A percentile compares a stretch with the other conserved stretches of the same genome.
Evolutionary conservation across 2,888 invertebrate species (phyloP).

Genomic region (Panzeria rudis): DNA sequence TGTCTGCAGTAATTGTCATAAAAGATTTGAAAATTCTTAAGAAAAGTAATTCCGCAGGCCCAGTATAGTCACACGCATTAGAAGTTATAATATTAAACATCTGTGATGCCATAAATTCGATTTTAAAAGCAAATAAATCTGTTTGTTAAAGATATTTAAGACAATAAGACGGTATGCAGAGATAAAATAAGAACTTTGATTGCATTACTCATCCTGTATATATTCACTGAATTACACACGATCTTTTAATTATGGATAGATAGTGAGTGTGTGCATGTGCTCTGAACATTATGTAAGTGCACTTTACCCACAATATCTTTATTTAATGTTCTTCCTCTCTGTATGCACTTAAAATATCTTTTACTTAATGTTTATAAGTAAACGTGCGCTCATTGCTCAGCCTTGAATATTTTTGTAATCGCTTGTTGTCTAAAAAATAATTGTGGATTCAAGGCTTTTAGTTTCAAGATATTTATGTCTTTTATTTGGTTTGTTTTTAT

Average conservation of each 20-base stretch:
- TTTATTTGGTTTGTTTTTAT: slow-evolving; percentile 65
- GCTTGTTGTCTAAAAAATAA: slow-evolving; percentile 11
- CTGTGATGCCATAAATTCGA: slow-evolving; percentile 74
- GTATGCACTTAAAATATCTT: neutral
- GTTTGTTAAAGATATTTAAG: slow-evolving; percentile 43
- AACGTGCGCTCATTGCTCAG: neutral
- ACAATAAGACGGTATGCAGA: slow-evolving; percentile 1
- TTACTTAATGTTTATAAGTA: neutral
- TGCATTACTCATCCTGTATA: neutral
- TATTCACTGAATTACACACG: neutral
- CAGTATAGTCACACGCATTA: slow-evolving; percentile 4
- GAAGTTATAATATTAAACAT: slow-evolving; percentile 74
- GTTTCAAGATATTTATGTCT: slow-evolving; percentile 10
- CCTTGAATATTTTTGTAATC: slow-evolving; percentile 22
- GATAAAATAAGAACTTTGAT: neutral
- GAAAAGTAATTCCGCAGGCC: slow-evolving; percentile 11
- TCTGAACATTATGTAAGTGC: slow-evolving; percentile 6
- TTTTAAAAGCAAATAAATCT: slow-evolving; percentile 43
- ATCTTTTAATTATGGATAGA: neutral
- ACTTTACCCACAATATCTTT: slow-evolving; percentile 9
- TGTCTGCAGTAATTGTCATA: slow-evolving; percentile 39
- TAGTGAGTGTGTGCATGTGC: slow-evolving; percentile 6
- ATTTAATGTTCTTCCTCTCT: neutral
- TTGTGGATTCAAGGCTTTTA: slow-evolving; percentile 36
- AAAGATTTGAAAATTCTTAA: slow-evolving; percentile 26